These are phyloP conservation scores for Proterorhinus semilunaris DNA, from an alignment of 2,113 vertebrate species.

Conservation along the genomic window DNA sequence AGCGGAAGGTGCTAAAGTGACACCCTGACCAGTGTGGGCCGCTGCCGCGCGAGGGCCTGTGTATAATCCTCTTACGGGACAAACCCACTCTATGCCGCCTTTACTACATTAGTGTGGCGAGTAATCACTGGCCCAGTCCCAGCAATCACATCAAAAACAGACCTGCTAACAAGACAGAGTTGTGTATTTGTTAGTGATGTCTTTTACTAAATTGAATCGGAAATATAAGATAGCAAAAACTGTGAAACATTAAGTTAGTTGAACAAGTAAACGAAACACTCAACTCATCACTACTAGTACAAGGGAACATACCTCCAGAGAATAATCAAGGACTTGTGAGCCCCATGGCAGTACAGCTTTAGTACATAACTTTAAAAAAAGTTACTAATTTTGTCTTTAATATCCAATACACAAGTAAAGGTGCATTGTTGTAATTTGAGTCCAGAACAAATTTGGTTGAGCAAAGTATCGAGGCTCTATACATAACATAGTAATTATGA, in stretches of 20 bases:
- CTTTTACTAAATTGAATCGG: constrained; percentile 24
- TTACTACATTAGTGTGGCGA: constrained; percentile 23
- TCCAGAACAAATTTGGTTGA: background rate
- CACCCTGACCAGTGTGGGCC: constrained; percentile 52
- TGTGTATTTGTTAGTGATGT: constrained; percentile 3
- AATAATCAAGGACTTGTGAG: too few relatives aligned
- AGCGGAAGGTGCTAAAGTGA: constrained; percentile 64
- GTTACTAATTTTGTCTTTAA: too few relatives aligned
- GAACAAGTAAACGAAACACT: too few relatives aligned
- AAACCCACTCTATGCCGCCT: constrained; percentile 34
- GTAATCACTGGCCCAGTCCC: constrained; percentile 19
- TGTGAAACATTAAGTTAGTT: too few relatives aligned
- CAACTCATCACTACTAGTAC: too few relatives aligned
- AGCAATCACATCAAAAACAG: constrained; percentile 6
- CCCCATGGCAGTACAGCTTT: too few relatives aligned
- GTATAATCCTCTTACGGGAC: constrained; percentile 68
- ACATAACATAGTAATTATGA: background rate
- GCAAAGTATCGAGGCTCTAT: background rate
- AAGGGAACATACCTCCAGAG: too few relatives aligned
- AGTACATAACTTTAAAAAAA: too few relatives aligned
- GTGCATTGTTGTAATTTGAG: background rate
- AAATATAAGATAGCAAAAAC: background rate
- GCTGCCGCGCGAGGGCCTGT: constrained; percentile 17
- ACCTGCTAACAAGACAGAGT: background rate
- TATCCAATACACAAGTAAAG: background rate